Base-by-base conservation (phyloP, 1,140 invertebrate genomes). In the Andricus grossulariae region DNA sequence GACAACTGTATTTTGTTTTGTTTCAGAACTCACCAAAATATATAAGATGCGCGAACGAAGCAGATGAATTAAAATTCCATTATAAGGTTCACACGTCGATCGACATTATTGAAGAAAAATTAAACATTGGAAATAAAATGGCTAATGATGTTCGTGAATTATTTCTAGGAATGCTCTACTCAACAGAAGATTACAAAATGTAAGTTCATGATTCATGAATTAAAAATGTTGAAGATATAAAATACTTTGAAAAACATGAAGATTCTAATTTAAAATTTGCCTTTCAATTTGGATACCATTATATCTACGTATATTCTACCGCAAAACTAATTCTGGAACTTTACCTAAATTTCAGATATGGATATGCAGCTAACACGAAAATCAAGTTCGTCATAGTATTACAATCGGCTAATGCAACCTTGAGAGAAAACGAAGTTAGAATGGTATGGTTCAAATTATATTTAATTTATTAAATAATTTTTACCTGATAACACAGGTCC, bases 141-240 rank as follows among this genome's bases (percentile, higher is more conserved):
- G 88, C 90, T 13, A 92, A 93, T 57, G 96, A 97, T 89, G 91
- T 95, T 25, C 92, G 97, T 84, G 98, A 99, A 89, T 92, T 98
- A 0, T 99, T 98, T 90, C 93, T 99, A 52, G 98, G 98, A 21
- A 92, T 97, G 71, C 92, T 99, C 2, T 98, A 98, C 92, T 96
- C 97, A 2, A 97, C 97, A n/a, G 98, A 99, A 93, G 97, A 97
- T 82, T 97, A 98, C 90, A 99, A 98, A 95, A 97, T 99, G 97
- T 98, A 95, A 81, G 81, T 83, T 71, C 50, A n/a, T 51, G 54
- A 73, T 75, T 74, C 21, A 66, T 52, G 72, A 49, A 50, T 75
- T 50, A 51, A 19, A 50, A 32, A 39, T 50, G n/a, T 79, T 39
- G n/a, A 45, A 18, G 19, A 50, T 70, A 72, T 50, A 73, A 52